Evolutionary conservation across 2,888 invertebrate genomes (phyloP).

Genomic region (Thereva unica): DNA sequence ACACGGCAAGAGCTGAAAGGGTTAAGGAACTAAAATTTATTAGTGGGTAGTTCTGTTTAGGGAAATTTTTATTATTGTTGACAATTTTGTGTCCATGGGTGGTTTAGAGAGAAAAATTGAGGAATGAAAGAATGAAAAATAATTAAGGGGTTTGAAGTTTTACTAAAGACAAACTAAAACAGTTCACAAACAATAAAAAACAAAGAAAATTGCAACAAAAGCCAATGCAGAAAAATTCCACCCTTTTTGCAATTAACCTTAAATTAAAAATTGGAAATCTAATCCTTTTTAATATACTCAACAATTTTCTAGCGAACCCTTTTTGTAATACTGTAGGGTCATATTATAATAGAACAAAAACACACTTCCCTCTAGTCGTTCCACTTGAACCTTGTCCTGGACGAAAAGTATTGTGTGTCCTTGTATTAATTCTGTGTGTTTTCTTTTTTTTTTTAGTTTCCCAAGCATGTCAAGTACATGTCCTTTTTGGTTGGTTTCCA

Average conservation of each 20-base stretch:
- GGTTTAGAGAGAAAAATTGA: background rate
- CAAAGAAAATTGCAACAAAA: too few relatives aligned
- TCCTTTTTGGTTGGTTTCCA: background rate
- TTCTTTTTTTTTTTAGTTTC: conserved; percentile 2
- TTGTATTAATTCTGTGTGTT: background rate
- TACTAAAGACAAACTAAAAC: too few relatives aligned
- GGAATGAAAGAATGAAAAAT: too few relatives aligned
- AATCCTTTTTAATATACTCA: too few relatives aligned
- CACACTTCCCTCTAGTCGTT: background rate
- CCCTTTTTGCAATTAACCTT: too few relatives aligned
- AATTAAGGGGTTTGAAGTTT: too few relatives aligned
- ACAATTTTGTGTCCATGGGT: background rate
- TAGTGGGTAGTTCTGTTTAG: background rate
- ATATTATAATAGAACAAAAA: background rate
- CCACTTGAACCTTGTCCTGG: background rate
- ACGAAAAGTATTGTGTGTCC: background rate
- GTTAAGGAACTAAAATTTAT: conserved; percentile 25
- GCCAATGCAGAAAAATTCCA: too few relatives aligned
- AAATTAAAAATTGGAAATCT: too few relatives aligned
- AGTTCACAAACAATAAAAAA: too few relatives aligned
- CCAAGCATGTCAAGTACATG: background rate
- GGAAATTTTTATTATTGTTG: background rate
- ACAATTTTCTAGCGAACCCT: background rate
- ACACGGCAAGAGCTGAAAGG: conserved; percentile 3
- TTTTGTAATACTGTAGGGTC: conserved; percentile 3